Conservation (phyloP, 2,797 vertebrate genomes). For the Xenentodon cancila region DNA sequence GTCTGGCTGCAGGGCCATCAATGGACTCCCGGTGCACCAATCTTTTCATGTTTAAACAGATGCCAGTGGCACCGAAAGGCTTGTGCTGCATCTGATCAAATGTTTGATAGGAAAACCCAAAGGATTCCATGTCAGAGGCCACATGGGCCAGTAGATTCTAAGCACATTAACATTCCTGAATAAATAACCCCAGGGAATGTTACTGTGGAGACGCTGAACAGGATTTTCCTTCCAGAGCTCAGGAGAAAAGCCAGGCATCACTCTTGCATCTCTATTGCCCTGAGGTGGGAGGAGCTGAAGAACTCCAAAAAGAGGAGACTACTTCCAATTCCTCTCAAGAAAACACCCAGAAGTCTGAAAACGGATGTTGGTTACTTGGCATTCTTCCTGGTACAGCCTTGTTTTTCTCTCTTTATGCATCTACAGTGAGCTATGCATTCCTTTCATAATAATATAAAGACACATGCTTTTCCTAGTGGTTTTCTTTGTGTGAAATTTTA, state of each 20-base stretch:
- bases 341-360: not conserved
- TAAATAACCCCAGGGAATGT: slow-evolving; percentile 77
- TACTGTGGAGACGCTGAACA: slow-evolving; percentile 74
- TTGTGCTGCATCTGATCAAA: slow-evolving; percentile 58
- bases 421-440: no score
- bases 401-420: not conserved
- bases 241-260: slow-evolving; percentile 59
- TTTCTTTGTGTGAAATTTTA: no score
- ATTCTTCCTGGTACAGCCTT: not conserved
- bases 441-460: no score
- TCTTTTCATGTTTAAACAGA: slow-evolving; percentile 64
- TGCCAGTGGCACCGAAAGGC: slow-evolving; percentile 52
- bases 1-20: slow-evolving; percentile 40
- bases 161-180: slow-evolving; percentile 80
- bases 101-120: slow-evolving; percentile 65
- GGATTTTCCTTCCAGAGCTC: slow-evolving; percentile 71
- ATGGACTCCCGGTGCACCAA: slow-evolving; percentile 49
- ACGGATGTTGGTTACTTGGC: not conserved
- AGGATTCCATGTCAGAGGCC: slow-evolving; percentile 66
- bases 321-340: slow-evolving; percentile 18
- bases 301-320: slow-evolving; percentile 26
- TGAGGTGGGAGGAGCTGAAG: slow-evolving; percentile 37
- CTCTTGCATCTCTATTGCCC: slow-evolving; percentile 49
- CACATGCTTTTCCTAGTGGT: no score
- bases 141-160: slow-evolving; percentile 58